Evolutionary conservation across 1,140 invertebrate genomes (phyloP).

Genomic region (Habropoda laboriosa): DNA sequence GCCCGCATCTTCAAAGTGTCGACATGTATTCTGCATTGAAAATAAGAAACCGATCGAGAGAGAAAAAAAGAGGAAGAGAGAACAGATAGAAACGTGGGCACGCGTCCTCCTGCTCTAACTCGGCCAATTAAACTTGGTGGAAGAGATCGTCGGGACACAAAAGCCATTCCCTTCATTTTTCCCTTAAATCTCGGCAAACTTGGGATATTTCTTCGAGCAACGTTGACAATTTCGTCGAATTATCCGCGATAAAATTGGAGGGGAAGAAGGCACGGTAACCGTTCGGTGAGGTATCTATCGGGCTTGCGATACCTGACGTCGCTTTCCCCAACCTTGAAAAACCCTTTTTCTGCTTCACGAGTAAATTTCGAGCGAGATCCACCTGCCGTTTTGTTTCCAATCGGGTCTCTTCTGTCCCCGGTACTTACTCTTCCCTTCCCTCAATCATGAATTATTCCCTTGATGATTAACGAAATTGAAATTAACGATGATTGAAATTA

Average conservation of each 20-base stretch:
- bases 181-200: too few species aligned
- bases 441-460: background rate
- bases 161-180: too few species aligned
- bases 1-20: conserved; percentile 73
- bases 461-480: background rate
- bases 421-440: conserved; percentile 11
- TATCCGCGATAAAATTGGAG: too few species aligned
- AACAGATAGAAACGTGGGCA: background rate
- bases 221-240: too few species aligned
- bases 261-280: too few species aligned
- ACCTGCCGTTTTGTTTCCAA: conserved; percentile 64
- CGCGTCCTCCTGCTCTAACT: conserved; percentile 28
- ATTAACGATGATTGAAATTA: too few species aligned
- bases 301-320: background rate
- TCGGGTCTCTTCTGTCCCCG: conserved; percentile 43
- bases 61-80: background rate
- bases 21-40: conserved; percentile 61
- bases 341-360: conserved; percentile 46
- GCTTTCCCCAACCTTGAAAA: conserved; percentile 48
- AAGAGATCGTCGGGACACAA: background rate
- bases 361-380: conserved; percentile 64
- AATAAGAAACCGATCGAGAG: conserved; percentile 34
- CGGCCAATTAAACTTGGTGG: conserved; percentile 24
- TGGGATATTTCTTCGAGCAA: too few species aligned
- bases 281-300: background rate